Evolutionary conservation across 2,113 vertebrate species (phyloP).

Genomic region (Talpa occidentalis): DNA sequence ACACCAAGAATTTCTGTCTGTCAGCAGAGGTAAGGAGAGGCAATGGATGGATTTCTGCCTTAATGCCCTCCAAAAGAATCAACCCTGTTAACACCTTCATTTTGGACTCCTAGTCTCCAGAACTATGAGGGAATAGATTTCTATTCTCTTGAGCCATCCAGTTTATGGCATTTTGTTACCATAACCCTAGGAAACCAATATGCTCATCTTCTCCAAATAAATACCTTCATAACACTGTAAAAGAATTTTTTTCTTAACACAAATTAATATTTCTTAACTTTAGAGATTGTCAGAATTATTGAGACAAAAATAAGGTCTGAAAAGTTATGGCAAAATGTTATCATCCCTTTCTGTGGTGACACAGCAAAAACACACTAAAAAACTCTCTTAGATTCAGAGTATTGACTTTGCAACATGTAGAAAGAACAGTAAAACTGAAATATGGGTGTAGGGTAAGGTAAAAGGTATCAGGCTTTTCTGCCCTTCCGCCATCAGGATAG

Average conservation of each 20-base stretch:
- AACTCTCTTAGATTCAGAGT: background rate
- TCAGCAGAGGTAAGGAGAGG: background rate
- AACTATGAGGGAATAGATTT: background rate
- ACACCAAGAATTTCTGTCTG: background rate
- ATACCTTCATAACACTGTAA: background rate
- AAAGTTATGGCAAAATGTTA: background rate
- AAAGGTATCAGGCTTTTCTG: no score
- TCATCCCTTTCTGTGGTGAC: background rate
- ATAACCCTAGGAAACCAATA: background rate
- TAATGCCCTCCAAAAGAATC: background rate
- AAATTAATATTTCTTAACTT: constrained; percentile 26
- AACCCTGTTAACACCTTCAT: background rate
- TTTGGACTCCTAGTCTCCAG: background rate
- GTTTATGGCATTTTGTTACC: background rate
- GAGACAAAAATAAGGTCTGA: background rate
- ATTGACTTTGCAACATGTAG: constrained; percentile 46
- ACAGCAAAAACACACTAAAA: background rate
- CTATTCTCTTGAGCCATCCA: background rate
- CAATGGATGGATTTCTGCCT: background rate
- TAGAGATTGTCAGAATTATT: background rate
- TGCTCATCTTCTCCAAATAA: background rate
- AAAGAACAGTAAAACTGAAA: constrained; percentile 21
- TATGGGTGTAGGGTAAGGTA: no score
- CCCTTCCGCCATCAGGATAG: no score
- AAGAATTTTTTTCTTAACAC: background rate